Evolutionary conservation across 2,113 vertebrate genomes (phyloP), one percentile per base, ranked within the genome.

Genomic region (Okapia johnstoni): DNA sequence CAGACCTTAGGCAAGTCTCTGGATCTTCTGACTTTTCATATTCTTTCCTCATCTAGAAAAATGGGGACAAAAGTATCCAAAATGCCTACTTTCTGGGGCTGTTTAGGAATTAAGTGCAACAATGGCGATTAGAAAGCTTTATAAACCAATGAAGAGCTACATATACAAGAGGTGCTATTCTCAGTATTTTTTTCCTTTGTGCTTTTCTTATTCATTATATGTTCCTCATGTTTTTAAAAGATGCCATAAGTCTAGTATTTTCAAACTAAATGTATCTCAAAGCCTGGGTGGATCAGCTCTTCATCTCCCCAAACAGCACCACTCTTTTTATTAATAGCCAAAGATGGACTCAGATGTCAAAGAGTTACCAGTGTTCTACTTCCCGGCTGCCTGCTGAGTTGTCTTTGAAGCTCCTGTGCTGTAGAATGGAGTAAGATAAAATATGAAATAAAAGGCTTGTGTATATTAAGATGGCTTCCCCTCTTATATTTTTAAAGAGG

Each of bases 201-300:
- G 30, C 50, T 55, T 92, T 70, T 85, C 76, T 70, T n/a, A 77
- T 63, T 54, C 54, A 48, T 63, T 85, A 73, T 50, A 36, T 2
- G 21, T 90, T 79, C 60, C 46, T 93, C 84, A 11, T 93, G 55
- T 58, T 88, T 55, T 95, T 96, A 28, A 90, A 60, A 95, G 46
- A 85, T 83, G 66, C 33, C 33, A 3, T 17, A 90, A 85, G 43
- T 80, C 54, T 93, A 52, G 87, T 77, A 83, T 86, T 92, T 88
- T 96, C 95, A 95, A 95, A 94, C 90, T n/a, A 93, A 93, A 93
- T 92, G 61, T 33, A 88, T 92, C 79, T 94, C 73, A 84, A 94
- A 80, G 80, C 50, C 57, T 76, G 63, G n/a, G 30, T 1, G 3
- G 79, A n/a, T 54, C 7, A 48, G n/a, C 54, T 86, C 55, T 95